These are phyloP conservation scores for Eustalomyia histrio DNA, from an alignment of 2,888 invertebrate species.

Conservation along the genomic window DNA sequence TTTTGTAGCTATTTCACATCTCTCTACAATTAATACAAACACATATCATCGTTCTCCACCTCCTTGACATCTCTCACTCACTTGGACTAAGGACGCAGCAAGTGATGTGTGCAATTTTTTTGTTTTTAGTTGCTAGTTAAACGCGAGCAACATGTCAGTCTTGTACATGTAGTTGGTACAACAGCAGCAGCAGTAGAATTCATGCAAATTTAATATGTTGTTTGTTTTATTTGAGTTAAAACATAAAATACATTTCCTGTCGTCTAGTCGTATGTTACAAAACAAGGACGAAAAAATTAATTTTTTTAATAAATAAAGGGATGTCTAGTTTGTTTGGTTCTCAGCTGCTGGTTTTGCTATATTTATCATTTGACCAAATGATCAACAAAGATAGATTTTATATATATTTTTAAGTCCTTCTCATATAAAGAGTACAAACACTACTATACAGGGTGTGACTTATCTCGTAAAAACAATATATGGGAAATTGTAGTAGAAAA, in stretches of 20 bases:
- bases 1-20: slow-evolving; percentile 72
- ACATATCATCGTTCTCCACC: slow-evolving; percentile 40
- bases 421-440: neutral
- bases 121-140: slow-evolving; percentile 32
- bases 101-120: slow-evolving; percentile 51
- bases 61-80: neutral
- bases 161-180: slow-evolving; percentile 9
- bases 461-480: too few species aligned
- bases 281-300: neutral
- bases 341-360: slow-evolving; percentile 16
- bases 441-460: neutral
- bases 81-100: neutral
- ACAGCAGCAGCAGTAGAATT: slow-evolving; percentile 60
- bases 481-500: too few species aligned
- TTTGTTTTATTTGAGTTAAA: slow-evolving; percentile 68
- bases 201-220: slow-evolving; percentile 78
- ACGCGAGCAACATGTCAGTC: slow-evolving; percentile 69
- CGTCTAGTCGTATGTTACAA: slow-evolving; percentile 71
- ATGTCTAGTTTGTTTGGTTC: slow-evolving; percentile 26
- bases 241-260: slow-evolving; percentile 78
- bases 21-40: slow-evolving; percentile 38
- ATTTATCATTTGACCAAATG: slow-evolving; percentile 32
- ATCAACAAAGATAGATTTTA: slow-evolving; percentile 14
- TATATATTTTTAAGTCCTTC: slow-evolving; percentile 9
- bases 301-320: neutral